Evolutionary conservation across 2,797 vertebrate species (phyloP), one percentile per base, ranked within the genome.

Genomic region (Stomatorhinus walkeri): DNA sequence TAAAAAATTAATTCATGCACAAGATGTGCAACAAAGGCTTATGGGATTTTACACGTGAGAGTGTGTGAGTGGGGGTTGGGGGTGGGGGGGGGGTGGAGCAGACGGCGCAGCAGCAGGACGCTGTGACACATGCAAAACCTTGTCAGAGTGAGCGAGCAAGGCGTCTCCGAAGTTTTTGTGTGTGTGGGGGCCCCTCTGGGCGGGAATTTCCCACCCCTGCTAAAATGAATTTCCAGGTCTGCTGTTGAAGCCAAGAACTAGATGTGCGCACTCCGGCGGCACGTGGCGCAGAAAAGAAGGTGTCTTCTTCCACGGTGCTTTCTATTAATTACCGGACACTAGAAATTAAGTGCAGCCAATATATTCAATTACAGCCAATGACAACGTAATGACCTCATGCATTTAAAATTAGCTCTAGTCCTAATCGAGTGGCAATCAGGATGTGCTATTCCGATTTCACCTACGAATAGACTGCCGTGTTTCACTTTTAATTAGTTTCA

Each of bases 401-500:
- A 90, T 89, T 91, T 89, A 68, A 89, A 91, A 92, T 92, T 90
- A 91, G 89, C 72, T 68, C 88, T 51, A 43, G 43, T 89, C 52
- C 89, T 91, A 92, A 91, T 91, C 91, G 88, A 91, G 89, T 86
- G 86, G 87, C 88, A 89, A 91, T 93, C 91, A 91, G 89, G 48
- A 83, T 83, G 85, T 43, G 86, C 88, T 88, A 89, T 88, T 91
- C 91, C 88, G 89, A 40, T 88, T 92, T 89, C 90, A 91, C 87
- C 89, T 92, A 88, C 32, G 83, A 90, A 87, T 88, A 85, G 56
- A 89, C 90, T 88, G 89, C 90, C 91, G 90, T 87, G 46, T 28
- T 89, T 91, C 90, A 90, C 89, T 92, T 92, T 93, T 93, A 93
- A 94, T 93, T 92, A 91, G 90, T 92, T 92, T 92, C 91, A 92